Base-by-base conservation (phyloP, 1,140 invertebrate genomes). In the Araneus ventricosus region DNA sequence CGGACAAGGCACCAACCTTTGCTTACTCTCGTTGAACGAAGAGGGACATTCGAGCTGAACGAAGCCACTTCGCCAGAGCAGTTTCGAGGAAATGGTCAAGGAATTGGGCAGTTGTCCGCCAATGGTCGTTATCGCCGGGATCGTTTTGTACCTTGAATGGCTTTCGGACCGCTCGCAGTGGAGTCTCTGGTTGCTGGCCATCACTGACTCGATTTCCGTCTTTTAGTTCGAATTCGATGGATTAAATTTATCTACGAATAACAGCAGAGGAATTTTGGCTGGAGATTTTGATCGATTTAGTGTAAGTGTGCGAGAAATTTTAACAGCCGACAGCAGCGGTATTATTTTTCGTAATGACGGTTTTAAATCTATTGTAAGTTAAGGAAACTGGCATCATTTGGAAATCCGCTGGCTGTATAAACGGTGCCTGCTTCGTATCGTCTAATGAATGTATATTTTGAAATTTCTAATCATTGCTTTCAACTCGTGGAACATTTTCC, bases 111-210 rank as follows among this genome's bases (percentile, higher is more conserved):
- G 22, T 63, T 75, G 30, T 75, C 34, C 70, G 10, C 45, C 80
- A 45, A 45, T 84, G 24, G 39, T n/a, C 39, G 24, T n/a, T 41
- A 52, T 52, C 39, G 80, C 45, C 30, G 4, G 41, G 80, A 41
- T 52, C 80, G 39, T 84, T 84, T 41, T 41, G 45, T 84, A 37
- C 20, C 70, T 5, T 20, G 39, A 84, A 41, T 84, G 80, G 80
- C 45, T 52, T n/a, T 84, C 17, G 80, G 39, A 45, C 22, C n/a
- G 39, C 22, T 45, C 39, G 45, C 4, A n/a, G 6, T 39, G 27
- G 27, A 37, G 17, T 2, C 22, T 84, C 7, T 84, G 17, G n/a
- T 45, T 41, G 41, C 2, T 6, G 30, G 80, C n/a, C 45, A 17
- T 45, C n/a, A 45, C 30, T 27, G 39, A 22, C 17, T n/a, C 27